Conservation (phyloP, 2,113 vertebrate genomes). For the Dolichotis patagonum region DNA sequence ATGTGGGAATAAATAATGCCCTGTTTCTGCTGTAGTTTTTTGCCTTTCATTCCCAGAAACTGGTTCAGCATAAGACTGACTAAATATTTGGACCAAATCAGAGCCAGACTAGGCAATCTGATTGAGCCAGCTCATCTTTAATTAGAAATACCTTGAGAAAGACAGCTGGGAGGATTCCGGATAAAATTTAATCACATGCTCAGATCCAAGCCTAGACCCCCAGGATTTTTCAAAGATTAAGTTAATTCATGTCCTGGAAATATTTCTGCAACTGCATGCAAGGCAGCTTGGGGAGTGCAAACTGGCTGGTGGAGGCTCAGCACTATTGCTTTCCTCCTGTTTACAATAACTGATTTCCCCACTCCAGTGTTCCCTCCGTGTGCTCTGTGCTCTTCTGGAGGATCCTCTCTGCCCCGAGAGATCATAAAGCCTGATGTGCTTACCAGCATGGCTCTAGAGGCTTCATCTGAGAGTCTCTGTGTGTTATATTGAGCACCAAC, state of each 20-base stretch:
- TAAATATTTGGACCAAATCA: not conserved
- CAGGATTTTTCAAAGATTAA: slow-evolving; percentile 13
- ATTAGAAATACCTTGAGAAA: not conserved
- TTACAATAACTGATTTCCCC: not conserved
- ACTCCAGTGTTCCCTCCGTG: not conserved
- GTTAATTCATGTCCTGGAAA: not conserved
- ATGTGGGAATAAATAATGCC: not conserved
- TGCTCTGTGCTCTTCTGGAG: not conserved
- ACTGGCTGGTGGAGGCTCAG: not conserved
- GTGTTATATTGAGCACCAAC: not conserved
- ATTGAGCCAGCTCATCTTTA: not conserved
- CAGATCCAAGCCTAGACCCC: not conserved
- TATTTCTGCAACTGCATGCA: not conserved
- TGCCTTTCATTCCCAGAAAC: not conserved
- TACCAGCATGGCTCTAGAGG: not conserved
- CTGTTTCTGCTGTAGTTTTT: not conserved
- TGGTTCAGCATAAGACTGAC: not conserved
- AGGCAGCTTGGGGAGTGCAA: not conserved
- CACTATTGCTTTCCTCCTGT: not conserved
- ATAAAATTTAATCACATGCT: not conserved
- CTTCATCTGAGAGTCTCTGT: not conserved
- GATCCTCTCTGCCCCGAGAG: not conserved
- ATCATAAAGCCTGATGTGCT: not conserved
- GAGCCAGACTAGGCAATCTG: not conserved
- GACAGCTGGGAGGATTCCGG: not conserved